These are phyloP conservation scores for Alectura lathami DNA, from an alignment of 2,113 vertebrate genomes.

Conservation along the genomic window DNA sequence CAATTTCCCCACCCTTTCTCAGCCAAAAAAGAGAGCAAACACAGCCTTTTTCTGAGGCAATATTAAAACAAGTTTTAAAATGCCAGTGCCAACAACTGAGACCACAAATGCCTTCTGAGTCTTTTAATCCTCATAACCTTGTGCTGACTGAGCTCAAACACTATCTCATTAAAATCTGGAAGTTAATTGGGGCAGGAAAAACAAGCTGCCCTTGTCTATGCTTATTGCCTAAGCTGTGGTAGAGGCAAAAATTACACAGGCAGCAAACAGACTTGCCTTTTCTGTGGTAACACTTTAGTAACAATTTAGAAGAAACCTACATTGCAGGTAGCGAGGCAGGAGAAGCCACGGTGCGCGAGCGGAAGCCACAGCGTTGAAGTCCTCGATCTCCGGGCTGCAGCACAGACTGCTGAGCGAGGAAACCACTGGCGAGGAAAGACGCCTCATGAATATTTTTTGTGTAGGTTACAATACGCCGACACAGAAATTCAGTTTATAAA, in stretches of 20 bases:
- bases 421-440: not conserved
- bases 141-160: not conserved
- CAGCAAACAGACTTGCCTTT: not conserved
- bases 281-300: not conserved
- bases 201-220: not conserved
- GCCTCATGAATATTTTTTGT: not conserved
- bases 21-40: not conserved
- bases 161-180: slow-evolving; percentile 25
- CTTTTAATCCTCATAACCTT: not conserved
- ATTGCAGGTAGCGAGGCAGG: not conserved
- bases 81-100: not conserved
- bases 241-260: not conserved
- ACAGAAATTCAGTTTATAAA: not conserved
- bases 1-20: not conserved
- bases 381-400: not conserved
- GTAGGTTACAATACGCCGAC: not conserved
- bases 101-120: not conserved
- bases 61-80: not conserved
- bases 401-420: not conserved
- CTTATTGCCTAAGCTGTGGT: not conserved
- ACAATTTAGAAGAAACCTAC: not conserved
- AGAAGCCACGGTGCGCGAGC: not conserved
- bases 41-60: not conserved
- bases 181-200: slow-evolving; percentile 40
- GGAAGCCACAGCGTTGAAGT: not conserved